A percentile compares a stretch with the other conserved stretches of the same genome.
phyloP scores from a whole-genome alignment of 2,113 vertebrate species.

The Collichthys lucidus region DNA sequence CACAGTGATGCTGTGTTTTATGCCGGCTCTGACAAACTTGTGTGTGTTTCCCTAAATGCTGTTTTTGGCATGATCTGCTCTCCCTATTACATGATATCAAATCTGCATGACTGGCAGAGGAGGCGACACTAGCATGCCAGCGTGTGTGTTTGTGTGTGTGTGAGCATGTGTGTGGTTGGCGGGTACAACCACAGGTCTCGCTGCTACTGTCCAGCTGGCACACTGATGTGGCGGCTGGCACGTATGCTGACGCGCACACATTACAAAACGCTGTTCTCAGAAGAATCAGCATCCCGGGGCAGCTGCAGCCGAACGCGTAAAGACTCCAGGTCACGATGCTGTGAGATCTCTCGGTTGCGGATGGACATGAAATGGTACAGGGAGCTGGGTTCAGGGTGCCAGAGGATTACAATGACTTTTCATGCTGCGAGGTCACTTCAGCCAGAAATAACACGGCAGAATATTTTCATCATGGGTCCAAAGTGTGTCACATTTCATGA shows the following conservation, averaged over 20 bases:
- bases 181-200: conserved; percentile 51
- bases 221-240: conserved; percentile 55
- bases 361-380: conserved; percentile 38
- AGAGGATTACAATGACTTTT: conserved; percentile 36
- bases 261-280: conserved; percentile 14
- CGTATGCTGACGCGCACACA: conserved; percentile 14
- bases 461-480: not conserved
- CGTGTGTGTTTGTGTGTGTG: not conserved
- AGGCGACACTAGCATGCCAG: conserved; percentile 30
- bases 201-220: conserved; percentile 64
- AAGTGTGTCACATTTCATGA: not conserved
- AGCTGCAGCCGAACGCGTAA: conserved; percentile 4
- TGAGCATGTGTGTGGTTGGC: conserved; percentile 30
- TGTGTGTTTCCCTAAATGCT: conserved; percentile 42
- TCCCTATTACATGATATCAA: conserved; percentile 55
- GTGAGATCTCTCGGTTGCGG: conserved; percentile 17
- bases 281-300: conserved; percentile 39
- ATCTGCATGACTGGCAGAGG: conserved; percentile 62
- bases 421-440: conserved; percentile 19
- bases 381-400: conserved; percentile 22
- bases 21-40: conserved; percentile 14
- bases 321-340: conserved; percentile 37
- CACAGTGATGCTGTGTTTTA: not conserved
- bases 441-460: conserved; percentile 35
- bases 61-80: conserved; percentile 44